Percentiles rank a stretch among this genome's conserved stretches.
Evolutionary conservation across 2,888 invertebrate species (phyloP).

Genomic region (Morpho helenor): DNA sequence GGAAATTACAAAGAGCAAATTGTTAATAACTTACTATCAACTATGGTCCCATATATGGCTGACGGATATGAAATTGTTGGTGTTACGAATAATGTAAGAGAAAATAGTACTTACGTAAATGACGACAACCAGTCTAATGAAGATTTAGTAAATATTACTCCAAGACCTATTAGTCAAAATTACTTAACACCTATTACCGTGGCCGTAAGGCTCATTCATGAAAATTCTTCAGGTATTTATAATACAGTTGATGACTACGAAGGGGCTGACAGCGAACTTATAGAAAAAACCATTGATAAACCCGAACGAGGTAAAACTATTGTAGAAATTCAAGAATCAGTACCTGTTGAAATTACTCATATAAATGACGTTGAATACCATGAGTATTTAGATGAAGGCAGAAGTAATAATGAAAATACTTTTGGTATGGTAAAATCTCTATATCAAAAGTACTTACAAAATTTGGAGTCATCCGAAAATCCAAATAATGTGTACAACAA

Average conservation of each 20-base stretch:
- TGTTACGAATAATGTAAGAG: constrained; percentile 48
- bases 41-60: constrained; percentile 64
- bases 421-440: constrained; percentile 48
- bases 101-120: constrained; percentile 34
- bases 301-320: constrained; percentile 70
- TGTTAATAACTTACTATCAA: constrained; percentile 62
- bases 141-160: constrained; percentile 69
- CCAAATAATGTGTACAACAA: constrained; percentile 54
- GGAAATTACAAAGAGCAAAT: constrained; percentile 54
- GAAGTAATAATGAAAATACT: constrained; percentile 48
- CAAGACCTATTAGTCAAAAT: constrained; percentile 74
- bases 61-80: constrained; percentile 67
- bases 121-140: constrained; percentile 33
- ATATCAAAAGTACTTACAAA: constrained; percentile 55
- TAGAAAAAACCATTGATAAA: constrained; percentile 53
- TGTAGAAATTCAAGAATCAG: constrained; percentile 83
- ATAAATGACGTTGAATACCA: constrained; percentile 70
- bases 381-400: constrained; percentile 63
- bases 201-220: constrained; percentile 74
- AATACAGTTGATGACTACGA: constrained; percentile 61
- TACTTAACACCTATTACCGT: constrained; percentile 81
- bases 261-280: constrained; percentile 59
- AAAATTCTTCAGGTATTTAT: constrained; percentile 58
- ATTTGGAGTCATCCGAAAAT: constrained; percentile 57
- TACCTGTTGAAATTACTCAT: constrained; percentile 75